Evolutionary conservation across 64 coral and sea anemone genomes (phyloP).

Genomic region (Pachyseris speciosa): DNA sequence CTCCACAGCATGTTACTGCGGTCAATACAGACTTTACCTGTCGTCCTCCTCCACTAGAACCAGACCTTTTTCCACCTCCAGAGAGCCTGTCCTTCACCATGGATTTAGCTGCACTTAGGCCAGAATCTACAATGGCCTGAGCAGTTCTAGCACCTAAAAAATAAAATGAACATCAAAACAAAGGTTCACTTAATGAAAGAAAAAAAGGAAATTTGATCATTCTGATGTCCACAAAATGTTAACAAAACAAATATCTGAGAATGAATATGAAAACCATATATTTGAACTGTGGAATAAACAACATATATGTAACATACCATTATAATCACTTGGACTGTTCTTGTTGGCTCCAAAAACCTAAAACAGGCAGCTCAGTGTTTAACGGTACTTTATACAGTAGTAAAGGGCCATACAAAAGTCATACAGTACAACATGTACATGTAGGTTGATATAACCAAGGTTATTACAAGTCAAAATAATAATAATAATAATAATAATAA

Average conservation of each 20-base stretch:
- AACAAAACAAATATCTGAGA: no score
- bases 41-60: conserved; percentile 56
- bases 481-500: no score
- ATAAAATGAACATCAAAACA: neutral
- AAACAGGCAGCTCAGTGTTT: neutral
- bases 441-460: no score
- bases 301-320: conserved; percentile 60
- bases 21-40: conserved; percentile 64
- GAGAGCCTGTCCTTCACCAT: conserved; percentile 80
- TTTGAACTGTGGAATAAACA: no score
- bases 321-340: conserved; percentile 92
- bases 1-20: no score
- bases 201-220: no score
- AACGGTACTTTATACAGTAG: neutral
- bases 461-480: no score
- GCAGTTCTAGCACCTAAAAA: conserved; percentile 83
- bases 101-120: conserved; percentile 72
- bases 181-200: no score
- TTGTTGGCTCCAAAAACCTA: conserved; percentile 99
- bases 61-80: conserved; percentile 60
- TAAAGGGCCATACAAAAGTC: no score
- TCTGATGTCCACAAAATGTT: no score
- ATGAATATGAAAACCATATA: no score
- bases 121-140: conserved; percentile 84
- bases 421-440: no score